Conservation (phyloP, 2,113 vertebrate species). For the Ancistrus triradiatus region DNA sequence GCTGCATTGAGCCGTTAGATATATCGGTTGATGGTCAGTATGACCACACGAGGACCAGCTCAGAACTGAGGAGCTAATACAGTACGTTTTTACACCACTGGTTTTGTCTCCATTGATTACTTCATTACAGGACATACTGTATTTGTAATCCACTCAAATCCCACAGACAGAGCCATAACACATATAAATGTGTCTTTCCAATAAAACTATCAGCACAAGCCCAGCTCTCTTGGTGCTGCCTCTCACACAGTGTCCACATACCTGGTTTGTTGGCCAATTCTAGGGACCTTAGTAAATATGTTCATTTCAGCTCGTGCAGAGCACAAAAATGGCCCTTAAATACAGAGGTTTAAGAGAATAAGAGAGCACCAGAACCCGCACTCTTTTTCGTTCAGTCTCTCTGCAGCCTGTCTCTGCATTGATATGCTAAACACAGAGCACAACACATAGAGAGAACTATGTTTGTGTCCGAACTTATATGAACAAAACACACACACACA, state of each 20-base stretch:
- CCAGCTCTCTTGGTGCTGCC: constrained; percentile 1
- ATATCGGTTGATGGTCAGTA: too few relatives aligned
- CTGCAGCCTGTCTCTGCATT: constrained; percentile 51
- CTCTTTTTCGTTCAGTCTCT: constrained; percentile 49
- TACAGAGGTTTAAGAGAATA: constrained; percentile 51
- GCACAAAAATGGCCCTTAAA: constrained; percentile 66
- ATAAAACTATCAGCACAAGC: background rate
- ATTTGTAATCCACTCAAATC: too few relatives aligned
- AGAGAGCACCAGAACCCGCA: constrained; percentile 62
- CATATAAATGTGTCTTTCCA: too few relatives aligned
- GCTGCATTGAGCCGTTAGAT: too few relatives aligned
- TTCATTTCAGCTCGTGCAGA: constrained; percentile 68
- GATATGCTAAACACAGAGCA: constrained; percentile 65
- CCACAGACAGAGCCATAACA: too few relatives aligned
- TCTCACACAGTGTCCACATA: constrained; percentile 55
- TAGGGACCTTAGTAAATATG: constrained; percentile 72
- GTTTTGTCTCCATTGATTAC: too few relatives aligned
- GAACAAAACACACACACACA: constrained; percentile 1
- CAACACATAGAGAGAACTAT: constrained; percentile 6
- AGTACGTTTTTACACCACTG: too few relatives aligned
- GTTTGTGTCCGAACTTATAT: constrained; percentile 26
- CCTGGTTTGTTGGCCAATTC: constrained; percentile 73
- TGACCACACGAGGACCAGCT: too few relatives aligned
- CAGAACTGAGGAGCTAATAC: too few relatives aligned
- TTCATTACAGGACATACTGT: too few relatives aligned